Evolutionary conservation across 2,888 invertebrate genomes (phyloP), one percentile per base, ranked within the genome.

Genomic region (Leistus spinibarbis): DNA sequence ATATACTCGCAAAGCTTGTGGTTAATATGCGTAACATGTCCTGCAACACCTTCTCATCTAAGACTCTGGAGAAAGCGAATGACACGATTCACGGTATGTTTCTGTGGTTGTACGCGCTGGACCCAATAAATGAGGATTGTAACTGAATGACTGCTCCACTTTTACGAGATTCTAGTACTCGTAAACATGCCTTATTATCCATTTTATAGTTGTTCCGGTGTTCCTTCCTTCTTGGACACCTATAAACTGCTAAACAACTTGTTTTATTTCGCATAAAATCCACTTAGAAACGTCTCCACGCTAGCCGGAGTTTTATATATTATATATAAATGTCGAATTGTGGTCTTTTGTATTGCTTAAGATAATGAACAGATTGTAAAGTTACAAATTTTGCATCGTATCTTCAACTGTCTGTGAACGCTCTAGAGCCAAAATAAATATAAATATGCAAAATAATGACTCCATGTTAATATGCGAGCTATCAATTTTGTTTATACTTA

Each of bases 181-280:
- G 66, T 72, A 72, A 72, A 72, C 71, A 72, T 65, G 56, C 57
- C 72, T 72, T 72, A 72, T 72, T 72, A 72, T 65, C 72, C 66
- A 20, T 63, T 64, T 72, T 72, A 72, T 65, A 65, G 64, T 63
- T 19, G 16, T 5, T 13, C 5, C 62, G 23, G 27, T 27, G 24
- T 27, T 27, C 23, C n/a, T 53, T 27, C 66, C 10, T 66, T 40
- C 66, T 40, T 65, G 72, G 72, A 72, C 72, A 72, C 63, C 72
- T 65, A 72, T 72, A 72, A 72, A 72, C 72, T 54, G 72, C 65
- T 72, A 72, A 72, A 66, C 65, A 72, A 72, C 72, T 72, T 72
- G 65, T 72, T 72, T 72, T 72, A 72, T 72, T 64, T 65, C 65
- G 56, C 72, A 72, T 72, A 57, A 72, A 72, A 72, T 72, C 72